phyloP scores from a whole-genome alignment of 1,140 invertebrate genomes.

The Ridgeia piscesae region DNA sequence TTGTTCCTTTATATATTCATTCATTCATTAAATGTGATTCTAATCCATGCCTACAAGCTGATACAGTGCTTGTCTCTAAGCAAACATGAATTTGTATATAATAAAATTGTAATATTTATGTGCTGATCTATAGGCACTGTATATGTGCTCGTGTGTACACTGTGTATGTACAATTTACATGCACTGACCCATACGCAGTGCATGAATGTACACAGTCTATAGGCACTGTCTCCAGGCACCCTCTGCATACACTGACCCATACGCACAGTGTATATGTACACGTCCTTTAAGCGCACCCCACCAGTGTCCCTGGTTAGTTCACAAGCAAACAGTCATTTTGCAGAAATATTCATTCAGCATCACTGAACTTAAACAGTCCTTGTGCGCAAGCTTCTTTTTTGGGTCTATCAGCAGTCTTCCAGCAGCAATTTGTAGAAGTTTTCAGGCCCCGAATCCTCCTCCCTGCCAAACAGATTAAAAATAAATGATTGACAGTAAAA shows the following conservation, averaged over 20 bases:
- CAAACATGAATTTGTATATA: neutral
- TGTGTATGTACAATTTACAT: too few species aligned
- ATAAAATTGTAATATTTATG: neutral
- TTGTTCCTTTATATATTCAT: too few species aligned
- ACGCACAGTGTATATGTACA: neutral
- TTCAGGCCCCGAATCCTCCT: neutral
- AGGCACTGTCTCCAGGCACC: too few species aligned
- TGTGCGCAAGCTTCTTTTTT: neutral
- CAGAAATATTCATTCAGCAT: too few species aligned
- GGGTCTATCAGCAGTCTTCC: neutral
- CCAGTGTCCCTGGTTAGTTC: neutral
- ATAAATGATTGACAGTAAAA: neutral
- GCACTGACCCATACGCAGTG: too few species aligned
- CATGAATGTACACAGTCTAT: neutral
- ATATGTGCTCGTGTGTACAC: too few species aligned
- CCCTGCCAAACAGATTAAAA: neutral
- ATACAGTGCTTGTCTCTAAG: neutral
- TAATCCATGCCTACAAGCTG: too few species aligned
- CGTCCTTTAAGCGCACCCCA: neutral
- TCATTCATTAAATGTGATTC: too few species aligned
- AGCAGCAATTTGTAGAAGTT: neutral
- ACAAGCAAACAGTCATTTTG: neutral
- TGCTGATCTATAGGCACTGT: neutral
- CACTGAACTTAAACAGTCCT: too few species aligned
- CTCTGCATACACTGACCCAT: too few species aligned